Base-by-base conservation (phyloP, 2,113 vertebrate species). In the Turnix velox region DNA sequence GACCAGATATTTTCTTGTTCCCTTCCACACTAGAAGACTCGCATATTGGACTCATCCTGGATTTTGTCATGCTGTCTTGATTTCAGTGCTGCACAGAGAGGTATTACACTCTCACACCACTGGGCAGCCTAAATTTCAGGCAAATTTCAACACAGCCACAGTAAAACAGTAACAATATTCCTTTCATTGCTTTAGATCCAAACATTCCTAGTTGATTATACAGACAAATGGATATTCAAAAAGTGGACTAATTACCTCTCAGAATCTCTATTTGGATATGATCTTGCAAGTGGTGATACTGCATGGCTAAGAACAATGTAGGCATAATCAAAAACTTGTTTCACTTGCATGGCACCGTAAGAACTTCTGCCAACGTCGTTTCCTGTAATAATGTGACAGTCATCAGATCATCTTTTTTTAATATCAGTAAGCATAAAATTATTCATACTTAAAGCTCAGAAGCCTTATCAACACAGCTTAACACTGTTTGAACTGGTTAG, bases 271-370 rank as follows among this genome's bases (percentile, higher is more conserved):
- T 99, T 99, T 85, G 99, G 99, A 73, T 99, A 99, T 93, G 98
- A 98, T 97, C 98, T 98, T 96, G 99, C 99, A 46, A 99, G 98
- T 25, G 98, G 99, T 3, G 98, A 99, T 86, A 99, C 98, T 2
- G 99, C 99, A 11, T 99, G 99, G 95, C 98, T 99, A 93, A 99
- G 98, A 52, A 99, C 98, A 63, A 99, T 98, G 73, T 99, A 99
- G 88, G 99, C 99, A 45, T 99, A 99, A 97, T 99, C 99, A 75
- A 99, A 99, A 18, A 99, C 99, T 97, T 99, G 99, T 96, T 99
- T 99, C 97, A 99, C 99, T 97, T 99, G 99, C 98, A 99, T 99
- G 97, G 99, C 99, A 92, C 99, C 99, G 0, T 99, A 99, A 39
- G 99, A 99, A 96, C 99, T 99, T 88, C 99, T 98, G 91, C 99